phyloP scores from a whole-genome alignment of 2,888 invertebrate genomes.

The Meloe dianella region DNA sequence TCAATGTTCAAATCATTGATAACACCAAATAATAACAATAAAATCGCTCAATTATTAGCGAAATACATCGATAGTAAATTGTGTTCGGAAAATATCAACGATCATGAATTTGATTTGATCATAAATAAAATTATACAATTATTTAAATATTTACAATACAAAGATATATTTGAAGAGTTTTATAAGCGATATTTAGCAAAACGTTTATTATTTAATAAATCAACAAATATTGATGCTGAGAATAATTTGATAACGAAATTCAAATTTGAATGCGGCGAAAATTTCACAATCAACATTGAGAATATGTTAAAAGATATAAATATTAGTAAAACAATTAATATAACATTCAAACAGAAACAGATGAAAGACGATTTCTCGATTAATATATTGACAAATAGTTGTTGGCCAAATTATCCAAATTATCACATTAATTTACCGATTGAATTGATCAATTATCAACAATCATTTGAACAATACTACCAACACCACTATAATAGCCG shows the following conservation, averaged over 20 bases:
- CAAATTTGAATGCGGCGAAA: conserved; percentile 97
- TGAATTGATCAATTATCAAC: conserved; percentile 88
- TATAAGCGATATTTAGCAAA: conserved; percentile 98
- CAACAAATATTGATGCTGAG: conserved; percentile 97
- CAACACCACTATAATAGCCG: conserved; percentile 93
- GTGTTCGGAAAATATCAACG: conserved; percentile 92
- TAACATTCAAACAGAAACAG: conserved; percentile 84
- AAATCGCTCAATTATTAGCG: conserved; percentile 96
- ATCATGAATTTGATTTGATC: conserved; percentile 91
- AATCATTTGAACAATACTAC: conserved; percentile 95
- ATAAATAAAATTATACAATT: conserved; percentile 97
- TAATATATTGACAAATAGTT: conserved; percentile 94
- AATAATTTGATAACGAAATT: conserved; percentile 97
- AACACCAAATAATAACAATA: conserved; percentile 88
- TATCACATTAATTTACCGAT: conserved; percentile 87
- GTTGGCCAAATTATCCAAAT: conserved; percentile 95
- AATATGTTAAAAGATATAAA: conserved; percentile 99
- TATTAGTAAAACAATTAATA: conserved; percentile 91
- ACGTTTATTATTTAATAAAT: conserved; percentile 91
- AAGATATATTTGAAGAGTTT: conserved; percentile 99
- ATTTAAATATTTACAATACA: conserved; percentile 97
- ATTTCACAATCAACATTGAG: conserved; percentile 96
- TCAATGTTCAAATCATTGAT: conserved; percentile 97
- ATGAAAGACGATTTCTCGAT: conserved; percentile 77
- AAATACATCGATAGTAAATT: conserved; percentile 97